These are phyloP conservation scores for Selene dorsalis DNA, from an alignment of 2,797 vertebrate species.

Conservation along the genomic window DNA sequence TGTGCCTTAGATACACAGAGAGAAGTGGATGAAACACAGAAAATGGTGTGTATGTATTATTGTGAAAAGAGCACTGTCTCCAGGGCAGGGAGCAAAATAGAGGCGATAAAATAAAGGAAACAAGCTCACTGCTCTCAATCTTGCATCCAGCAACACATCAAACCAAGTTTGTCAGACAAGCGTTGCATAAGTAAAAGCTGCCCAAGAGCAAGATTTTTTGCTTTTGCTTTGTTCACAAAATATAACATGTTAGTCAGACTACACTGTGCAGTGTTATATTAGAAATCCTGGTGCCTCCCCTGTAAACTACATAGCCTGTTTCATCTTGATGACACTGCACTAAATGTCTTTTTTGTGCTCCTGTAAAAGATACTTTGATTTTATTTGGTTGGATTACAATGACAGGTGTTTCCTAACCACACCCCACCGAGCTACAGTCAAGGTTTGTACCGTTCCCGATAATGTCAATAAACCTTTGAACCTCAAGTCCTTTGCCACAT, in stretches of 20 bases:
- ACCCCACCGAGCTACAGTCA: slow-evolving; percentile 28
- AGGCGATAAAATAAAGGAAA: slow-evolving; percentile 25
- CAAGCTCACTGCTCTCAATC: slow-evolving; percentile 7
- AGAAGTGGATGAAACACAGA: slow-evolving; percentile 19
- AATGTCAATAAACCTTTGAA: slow-evolving; percentile 80
- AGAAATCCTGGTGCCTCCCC: not conserved
- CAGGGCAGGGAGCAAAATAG: not conserved
- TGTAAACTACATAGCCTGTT: not conserved
- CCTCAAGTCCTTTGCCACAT: slow-evolving; percentile 52
- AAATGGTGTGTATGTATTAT: not conserved
- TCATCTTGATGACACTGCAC: not conserved
- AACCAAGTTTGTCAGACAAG: slow-evolving; percentile 9
- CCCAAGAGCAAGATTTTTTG: slow-evolving; percentile 12
- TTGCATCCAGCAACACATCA: slow-evolving; percentile 11
- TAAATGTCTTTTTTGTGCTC: not conserved
- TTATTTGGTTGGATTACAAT: slow-evolving; percentile 7
- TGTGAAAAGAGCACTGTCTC: slow-evolving; percentile 10
- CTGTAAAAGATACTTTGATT: slow-evolving; percentile 9
- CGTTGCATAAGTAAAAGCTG: slow-evolving; percentile 34
- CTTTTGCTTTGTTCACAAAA: slow-evolving; percentile 20
- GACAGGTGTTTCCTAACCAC: slow-evolving; percentile 4
- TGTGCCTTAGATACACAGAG: slow-evolving; percentile 29
- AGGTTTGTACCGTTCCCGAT: slow-evolving; percentile 44
- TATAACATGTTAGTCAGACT: not conserved
- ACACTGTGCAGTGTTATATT: not conserved